Conservation (phyloP, 1,140 invertebrate genomes). For the Chlorops oryzae region DNA sequence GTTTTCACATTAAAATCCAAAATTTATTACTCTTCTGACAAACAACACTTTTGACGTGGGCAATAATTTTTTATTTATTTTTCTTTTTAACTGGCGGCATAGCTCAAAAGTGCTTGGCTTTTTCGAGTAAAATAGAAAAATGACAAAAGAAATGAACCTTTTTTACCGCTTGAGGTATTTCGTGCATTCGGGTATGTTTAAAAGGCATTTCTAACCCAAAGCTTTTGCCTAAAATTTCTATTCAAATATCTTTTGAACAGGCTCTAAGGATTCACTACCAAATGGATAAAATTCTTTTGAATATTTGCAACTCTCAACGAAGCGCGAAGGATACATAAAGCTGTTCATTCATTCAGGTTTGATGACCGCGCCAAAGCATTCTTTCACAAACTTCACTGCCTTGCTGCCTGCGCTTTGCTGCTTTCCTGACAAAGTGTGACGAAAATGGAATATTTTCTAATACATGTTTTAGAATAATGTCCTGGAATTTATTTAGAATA, state of each 20-base stretch:
- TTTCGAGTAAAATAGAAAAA: no score
- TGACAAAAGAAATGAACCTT: no score
- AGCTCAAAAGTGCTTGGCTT: no score
- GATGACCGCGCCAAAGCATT: slow-evolving; percentile 13
- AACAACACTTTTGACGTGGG: no score
- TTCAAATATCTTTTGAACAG: slow-evolving; percentile 43
- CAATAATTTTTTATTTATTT: no score
- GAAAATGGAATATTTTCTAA: slow-evolving; percentile 48
- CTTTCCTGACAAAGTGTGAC: slow-evolving; percentile 45
- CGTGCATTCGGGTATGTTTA: no score
- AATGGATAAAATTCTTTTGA: slow-evolving; percentile 24
- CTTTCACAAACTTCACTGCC: neutral
- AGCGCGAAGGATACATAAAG: no score
- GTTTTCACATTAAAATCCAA: slow-evolving; percentile 45
- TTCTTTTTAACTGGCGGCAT: no score
- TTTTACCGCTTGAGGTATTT: no score
- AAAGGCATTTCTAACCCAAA: slow-evolving; percentile 16
- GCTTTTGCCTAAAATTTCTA: slow-evolving; percentile 43
- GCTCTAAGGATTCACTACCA: slow-evolving; percentile 25
- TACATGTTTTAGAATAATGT: no score
- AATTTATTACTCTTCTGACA: slow-evolving; percentile 34
- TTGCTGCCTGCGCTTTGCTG: slow-evolving; percentile 10
- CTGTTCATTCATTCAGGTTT: no score
- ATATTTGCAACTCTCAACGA: neutral
- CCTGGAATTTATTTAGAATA: no score